phyloP scores from a whole-genome alignment of 2,888 invertebrate genomes.

The Clunio marinus region DNA sequence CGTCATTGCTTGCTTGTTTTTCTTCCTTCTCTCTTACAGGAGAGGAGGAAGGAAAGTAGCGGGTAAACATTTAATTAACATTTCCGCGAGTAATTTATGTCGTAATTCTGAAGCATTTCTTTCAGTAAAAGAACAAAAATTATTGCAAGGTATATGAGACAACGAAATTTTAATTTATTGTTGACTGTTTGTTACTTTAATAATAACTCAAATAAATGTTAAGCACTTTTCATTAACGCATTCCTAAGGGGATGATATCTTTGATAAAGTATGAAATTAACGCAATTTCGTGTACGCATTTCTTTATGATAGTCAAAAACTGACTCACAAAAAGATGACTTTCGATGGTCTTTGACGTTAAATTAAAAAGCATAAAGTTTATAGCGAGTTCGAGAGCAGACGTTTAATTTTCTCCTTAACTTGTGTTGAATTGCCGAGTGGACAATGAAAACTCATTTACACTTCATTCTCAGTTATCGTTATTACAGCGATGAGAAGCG shows the following conservation, averaged over 20 bases:
- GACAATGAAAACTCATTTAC: too few relatives aligned
- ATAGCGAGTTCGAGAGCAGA: too few relatives aligned
- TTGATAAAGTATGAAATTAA: neutral
- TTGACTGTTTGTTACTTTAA: conserved; percentile 1
- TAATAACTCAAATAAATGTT: neutral
- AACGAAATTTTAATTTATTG: neutral
- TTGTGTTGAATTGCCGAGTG: too few relatives aligned
- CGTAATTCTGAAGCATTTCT: neutral
- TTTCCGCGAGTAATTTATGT: neutral
- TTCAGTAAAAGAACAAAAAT: too few relatives aligned
- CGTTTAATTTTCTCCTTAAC: too few relatives aligned
- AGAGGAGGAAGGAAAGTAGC: neutral
- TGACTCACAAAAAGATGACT: too few relatives aligned
- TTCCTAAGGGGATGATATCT: neutral
- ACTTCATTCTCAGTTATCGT: too few relatives aligned
- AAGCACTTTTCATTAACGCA: too few relatives aligned
- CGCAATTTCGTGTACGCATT: neutral
- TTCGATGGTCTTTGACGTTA: neutral
- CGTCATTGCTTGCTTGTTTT: neutral
- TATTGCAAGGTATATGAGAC: neutral
- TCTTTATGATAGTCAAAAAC: neutral
- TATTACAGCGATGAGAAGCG: too few relatives aligned
- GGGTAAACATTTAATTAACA: conserved; percentile 8
- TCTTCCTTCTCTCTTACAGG: neutral
- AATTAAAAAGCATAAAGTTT: too few relatives aligned